These are phyloP conservation scores for Bujurquina vittata DNA, from an alignment of 2,113 vertebrate genomes.

Conservation along the genomic window DNA sequence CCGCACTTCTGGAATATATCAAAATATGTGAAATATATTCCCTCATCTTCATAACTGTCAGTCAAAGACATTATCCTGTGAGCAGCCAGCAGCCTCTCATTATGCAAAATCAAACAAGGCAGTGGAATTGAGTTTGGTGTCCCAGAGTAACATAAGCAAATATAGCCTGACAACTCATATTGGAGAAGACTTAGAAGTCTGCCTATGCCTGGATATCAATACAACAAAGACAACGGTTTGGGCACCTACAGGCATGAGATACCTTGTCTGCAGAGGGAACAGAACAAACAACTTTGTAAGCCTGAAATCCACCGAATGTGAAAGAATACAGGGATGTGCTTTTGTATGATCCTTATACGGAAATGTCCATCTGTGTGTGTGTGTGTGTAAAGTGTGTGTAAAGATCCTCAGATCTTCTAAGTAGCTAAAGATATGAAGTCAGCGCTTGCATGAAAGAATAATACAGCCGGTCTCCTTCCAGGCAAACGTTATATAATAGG, in stretches of 20 bases:
- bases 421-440: slow-evolving; percentile 14
- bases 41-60: slow-evolving; percentile 64
- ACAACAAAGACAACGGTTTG: slow-evolving; percentile 54
- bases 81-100: slow-evolving; percentile 70
- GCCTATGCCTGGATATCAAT: slow-evolving; percentile 54
- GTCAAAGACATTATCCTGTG: slow-evolving; percentile 66
- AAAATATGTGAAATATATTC: slow-evolving; percentile 51
- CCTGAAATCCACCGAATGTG: slow-evolving; percentile 62
- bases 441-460: neutral
- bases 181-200: slow-evolving; percentile 67
- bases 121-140: slow-evolving; percentile 74
- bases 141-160: slow-evolving; percentile 76
- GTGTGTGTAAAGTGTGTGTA: slow-evolving; percentile 7
- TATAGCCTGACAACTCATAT: slow-evolving; percentile 73
- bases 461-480: neutral
- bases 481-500: neutral
- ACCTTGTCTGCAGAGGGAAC: slow-evolving; percentile 62
- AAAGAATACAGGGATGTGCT: slow-evolving; percentile 50
- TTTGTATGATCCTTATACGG: slow-evolving; percentile 43
- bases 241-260: slow-evolving; percentile 41
- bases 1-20: slow-evolving; percentile 27
- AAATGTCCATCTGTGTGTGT: slow-evolving; percentile 55
- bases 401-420: neutral
- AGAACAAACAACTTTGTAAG: slow-evolving; percentile 65
- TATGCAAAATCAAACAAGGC: slow-evolving; percentile 79